Evolutionary conservation across 2,113 vertebrate genomes (phyloP).

Genomic region (Willisornis vidua): DNA sequence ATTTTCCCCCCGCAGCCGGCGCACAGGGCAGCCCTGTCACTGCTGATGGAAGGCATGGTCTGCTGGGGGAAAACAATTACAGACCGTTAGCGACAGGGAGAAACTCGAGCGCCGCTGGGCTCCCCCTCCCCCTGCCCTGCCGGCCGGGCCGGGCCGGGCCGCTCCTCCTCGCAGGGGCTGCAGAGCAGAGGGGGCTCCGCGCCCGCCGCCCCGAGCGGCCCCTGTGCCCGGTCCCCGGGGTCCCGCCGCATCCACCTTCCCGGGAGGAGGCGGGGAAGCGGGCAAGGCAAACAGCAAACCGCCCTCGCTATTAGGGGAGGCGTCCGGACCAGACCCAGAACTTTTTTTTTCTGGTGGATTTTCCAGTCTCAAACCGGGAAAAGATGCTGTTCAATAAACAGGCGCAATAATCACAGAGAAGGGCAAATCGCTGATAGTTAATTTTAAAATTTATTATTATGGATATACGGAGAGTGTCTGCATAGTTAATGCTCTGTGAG

Average conservation of each 20-base stretch:
- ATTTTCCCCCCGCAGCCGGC: constrained; percentile 97
- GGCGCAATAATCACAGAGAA: neutral
- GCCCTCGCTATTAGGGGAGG: neutral
- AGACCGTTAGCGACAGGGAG: constrained; percentile 43
- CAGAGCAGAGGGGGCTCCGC: neutral
- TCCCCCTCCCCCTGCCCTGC: neutral
- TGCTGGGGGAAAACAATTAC: constrained; percentile 72
- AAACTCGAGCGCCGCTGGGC: neutral
- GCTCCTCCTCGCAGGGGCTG: neutral
- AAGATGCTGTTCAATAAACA: neutral
- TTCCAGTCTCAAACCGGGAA: neutral
- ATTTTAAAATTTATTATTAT: constrained; percentile 2
- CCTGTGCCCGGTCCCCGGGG: neutral
- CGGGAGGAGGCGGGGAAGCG: neutral
- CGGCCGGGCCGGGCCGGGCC: neutral
- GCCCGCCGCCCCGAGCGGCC: neutral
- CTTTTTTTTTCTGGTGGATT: neutral
- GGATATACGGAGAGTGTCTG: neutral
- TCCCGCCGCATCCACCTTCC: neutral
- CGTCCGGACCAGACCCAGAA: neutral
- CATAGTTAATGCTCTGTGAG: neutral
- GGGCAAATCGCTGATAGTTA: neutral
- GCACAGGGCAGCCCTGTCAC: constrained; percentile 92
- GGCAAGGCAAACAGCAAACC: neutral
- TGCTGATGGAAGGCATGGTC: constrained; percentile 92